A percentile compares a stretch with the other conserved stretches of the same genome.
Conservation (phyloP, 2,888 invertebrate genomes). For the Catotricha subobsoleta region DNA sequence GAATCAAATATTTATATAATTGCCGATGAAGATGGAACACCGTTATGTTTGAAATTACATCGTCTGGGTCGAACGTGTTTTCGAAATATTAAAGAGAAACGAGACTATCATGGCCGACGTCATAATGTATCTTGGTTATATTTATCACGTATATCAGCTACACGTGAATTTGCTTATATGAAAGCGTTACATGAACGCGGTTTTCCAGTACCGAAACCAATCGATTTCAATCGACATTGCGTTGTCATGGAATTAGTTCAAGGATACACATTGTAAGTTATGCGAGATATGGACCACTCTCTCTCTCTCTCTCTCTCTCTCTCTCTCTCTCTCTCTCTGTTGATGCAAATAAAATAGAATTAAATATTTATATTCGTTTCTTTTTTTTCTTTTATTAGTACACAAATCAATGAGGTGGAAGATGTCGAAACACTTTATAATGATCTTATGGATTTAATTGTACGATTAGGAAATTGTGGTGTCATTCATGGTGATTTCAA, state of each 20-base stretch:
- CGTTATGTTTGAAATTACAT: constrained; percentile 81
- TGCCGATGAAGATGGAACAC: constrained; percentile 56
- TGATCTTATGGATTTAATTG: constrained; percentile 83
- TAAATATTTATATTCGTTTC: too few relatives aligned
- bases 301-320: neutral
- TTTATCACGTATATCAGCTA: constrained; percentile 86
- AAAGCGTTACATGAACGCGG: constrained; percentile 75
- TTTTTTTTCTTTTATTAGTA: constrained; percentile 26
- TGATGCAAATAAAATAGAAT: neutral
- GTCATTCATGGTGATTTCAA: constrained; percentile 99
- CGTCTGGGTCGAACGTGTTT: constrained; percentile 92
- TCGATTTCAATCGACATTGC: constrained; percentile 89
- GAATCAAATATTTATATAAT: constrained; percentile 94
- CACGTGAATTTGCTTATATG: constrained; percentile 96
- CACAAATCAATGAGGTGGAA: constrained; percentile 42
- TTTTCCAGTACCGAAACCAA: constrained; percentile 89
- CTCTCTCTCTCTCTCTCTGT: neutral
- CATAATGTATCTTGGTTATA: constrained; percentile 90
- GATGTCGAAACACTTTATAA: constrained; percentile 71
- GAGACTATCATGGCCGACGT: constrained; percentile 90
- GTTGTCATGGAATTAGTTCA: constrained; percentile 87
- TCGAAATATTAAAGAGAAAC: constrained; percentile 82
- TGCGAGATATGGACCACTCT: neutral
- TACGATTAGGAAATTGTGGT: constrained; percentile 79
- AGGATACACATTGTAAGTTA: constrained; percentile 55